phyloP scores from a whole-genome alignment of 92 coral and sea anemone species.

The Meandrina meandrites region DNA sequence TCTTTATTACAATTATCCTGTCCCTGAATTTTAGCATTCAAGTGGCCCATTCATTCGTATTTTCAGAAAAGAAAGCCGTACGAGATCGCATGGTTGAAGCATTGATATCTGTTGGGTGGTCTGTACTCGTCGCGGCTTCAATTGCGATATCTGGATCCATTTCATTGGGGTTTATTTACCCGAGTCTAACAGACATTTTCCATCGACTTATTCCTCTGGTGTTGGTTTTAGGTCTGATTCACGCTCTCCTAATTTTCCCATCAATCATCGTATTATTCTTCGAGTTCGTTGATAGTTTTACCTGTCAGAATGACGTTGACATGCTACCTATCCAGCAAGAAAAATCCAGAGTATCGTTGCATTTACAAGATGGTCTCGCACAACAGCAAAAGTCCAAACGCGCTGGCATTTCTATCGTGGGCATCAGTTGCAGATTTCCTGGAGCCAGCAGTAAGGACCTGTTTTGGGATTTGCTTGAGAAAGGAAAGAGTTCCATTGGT shows the following conservation, averaged over 20 bases:
- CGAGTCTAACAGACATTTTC: slow-evolving; percentile 16
- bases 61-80: not conserved
- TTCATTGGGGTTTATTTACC: slow-evolving; percentile 37
- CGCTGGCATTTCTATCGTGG: slow-evolving; percentile 49
- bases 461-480: slow-evolving; percentile 73
- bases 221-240: not conserved
- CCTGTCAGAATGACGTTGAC: not conserved
- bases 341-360: not conserved
- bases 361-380: not conserved
- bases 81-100: slow-evolving; percentile 12
- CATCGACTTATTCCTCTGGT: slow-evolving; percentile 8
- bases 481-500: slow-evolving; percentile 55
- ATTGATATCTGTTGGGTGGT: not conserved
- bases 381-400: not conserved
- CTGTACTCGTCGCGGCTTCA: not conserved
- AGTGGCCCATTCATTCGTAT: slow-evolving; percentile 27
- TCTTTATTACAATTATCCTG: slow-evolving; percentile 16
- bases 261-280: slow-evolving; percentile 9
- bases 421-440: slow-evolving; percentile 78
- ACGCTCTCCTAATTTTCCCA: not conserved
- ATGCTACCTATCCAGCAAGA: not conserved
- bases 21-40: slow-evolving; percentile 23
- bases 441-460: slow-evolving; percentile 59
- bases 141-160: not conserved
- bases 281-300: not conserved